Evolutionary conservation across 2,113 vertebrate species (phyloP).

Genomic region (Cygnus atratus): DNA sequence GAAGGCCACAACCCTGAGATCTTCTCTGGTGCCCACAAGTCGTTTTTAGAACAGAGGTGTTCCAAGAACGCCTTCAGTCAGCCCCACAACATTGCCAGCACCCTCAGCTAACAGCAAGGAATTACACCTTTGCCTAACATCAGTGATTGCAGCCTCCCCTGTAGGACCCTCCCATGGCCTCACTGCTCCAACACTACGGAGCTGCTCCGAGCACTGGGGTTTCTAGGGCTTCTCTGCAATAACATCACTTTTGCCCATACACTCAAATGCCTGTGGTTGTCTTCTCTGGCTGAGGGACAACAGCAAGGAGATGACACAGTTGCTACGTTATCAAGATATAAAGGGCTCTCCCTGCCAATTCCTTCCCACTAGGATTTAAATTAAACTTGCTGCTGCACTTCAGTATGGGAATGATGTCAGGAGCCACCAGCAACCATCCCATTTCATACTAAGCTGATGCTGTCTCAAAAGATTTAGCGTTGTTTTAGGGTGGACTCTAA

Average conservation of each 20-base stretch:
- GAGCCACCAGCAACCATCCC: background rate
- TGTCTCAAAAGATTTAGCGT: background rate
- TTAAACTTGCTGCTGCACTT: background rate
- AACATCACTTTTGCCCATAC: background rate
- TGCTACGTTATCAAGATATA: background rate
- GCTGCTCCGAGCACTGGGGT: background rate
- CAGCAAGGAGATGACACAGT: background rate
- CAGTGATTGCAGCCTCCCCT: background rate
- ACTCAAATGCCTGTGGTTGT: background rate
- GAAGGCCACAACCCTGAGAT: background rate
- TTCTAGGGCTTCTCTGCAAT: background rate
- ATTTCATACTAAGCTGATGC: background rate
- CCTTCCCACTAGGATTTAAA: background rate
- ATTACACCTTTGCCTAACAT: background rate
- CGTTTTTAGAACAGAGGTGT: background rate
- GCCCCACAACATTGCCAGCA: background rate
- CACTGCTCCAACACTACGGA: fast-evolving
- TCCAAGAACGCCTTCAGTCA: background rate
- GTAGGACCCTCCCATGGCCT: background rate
- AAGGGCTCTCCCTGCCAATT: background rate
- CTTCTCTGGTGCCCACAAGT: background rate
- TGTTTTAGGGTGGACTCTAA: background rate
- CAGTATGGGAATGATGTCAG: background rate
- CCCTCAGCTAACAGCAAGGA: background rate
- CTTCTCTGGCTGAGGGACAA: background rate